phyloP scores from a whole-genome alignment of 2,888 invertebrate genomes.

The Scaptomyza parva region DNA sequence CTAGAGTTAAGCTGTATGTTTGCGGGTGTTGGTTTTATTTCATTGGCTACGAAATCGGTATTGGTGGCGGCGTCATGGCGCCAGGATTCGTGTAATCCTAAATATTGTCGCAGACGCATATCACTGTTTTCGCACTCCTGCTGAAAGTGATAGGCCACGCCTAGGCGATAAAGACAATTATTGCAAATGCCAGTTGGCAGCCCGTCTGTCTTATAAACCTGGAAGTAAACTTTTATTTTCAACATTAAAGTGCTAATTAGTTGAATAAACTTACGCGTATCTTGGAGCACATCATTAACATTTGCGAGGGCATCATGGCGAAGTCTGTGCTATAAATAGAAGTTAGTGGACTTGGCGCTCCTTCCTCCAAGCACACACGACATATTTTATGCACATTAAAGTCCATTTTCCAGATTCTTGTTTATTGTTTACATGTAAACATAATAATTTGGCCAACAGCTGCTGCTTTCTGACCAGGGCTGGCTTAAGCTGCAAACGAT shows the following conservation, averaged over 20 bases:
- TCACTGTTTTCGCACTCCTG: slow-evolving; percentile 88
- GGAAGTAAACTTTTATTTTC: not conserved
- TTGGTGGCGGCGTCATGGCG: slow-evolving; percentile 86
- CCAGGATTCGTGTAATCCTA: slow-evolving; percentile 85
- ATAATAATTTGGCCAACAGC: slow-evolving; percentile 34
- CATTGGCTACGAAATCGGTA: slow-evolving; percentile 84
- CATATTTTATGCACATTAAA: slow-evolving; percentile 86
- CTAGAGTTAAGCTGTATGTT: slow-evolving; percentile 50
- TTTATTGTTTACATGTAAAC: slow-evolving; percentile 30
- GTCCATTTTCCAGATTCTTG: slow-evolving; percentile 77
- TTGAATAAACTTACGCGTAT: slow-evolving; percentile 84
- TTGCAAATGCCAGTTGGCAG: slow-evolving; percentile 87
- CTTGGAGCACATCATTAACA: slow-evolving; percentile 87
- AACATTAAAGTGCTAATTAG: not conserved
- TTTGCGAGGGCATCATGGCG: slow-evolving; percentile 87
- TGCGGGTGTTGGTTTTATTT: slow-evolving; percentile 49
- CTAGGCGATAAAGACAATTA: slow-evolving; percentile 87
- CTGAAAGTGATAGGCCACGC: slow-evolving; percentile 88
- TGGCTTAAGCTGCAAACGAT: not conserved
- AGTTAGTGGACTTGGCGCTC: slow-evolving; percentile 86
- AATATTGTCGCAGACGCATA: slow-evolving; percentile 86
- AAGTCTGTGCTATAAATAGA: slow-evolving; percentile 88
- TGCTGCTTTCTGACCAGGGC: slow-evolving; percentile 24
- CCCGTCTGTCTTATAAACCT: slow-evolving; percentile 87
- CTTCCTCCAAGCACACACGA: slow-evolving; percentile 88